Evolutionary conservation across 2,113 vertebrate genomes (phyloP), one percentile per base, ranked within the genome.

Genomic region (Thomomys bottae): DNA sequence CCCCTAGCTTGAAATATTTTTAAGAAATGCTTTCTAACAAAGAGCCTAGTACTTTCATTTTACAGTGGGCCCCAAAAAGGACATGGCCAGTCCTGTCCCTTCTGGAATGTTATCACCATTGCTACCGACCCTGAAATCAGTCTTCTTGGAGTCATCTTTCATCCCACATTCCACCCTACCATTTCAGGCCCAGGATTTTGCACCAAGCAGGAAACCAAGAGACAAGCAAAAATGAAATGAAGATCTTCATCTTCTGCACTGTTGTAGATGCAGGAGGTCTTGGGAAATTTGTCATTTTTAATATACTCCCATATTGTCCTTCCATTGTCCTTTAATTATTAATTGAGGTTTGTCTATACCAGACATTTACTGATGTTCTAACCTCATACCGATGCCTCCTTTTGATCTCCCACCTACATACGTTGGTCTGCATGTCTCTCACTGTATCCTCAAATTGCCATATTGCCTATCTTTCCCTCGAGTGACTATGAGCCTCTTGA

Each of bases 251-350:
- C 67, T 18, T 59, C 23, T 23, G 21, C 45, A 64, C 57, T 75
- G 63, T 17, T 63, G 57, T 26, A 38, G 21, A 86, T 42, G 57
- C 23, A 8, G 8, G 30, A 45, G 26, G 38, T 75, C 26, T 17
- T 45, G 26, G 17, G 24, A 75, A 71, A 23, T 64, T 73, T 72
- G 61, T 20, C 18, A 61, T 64, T 34, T 64, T 21, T 63, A 64
- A 86, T 21, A 20, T 26, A 38, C 32, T 75, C 75, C 36, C 59
- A 63, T 20, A n/a, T 73, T 14, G 42, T n/a, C n/a, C 61, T 59
- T 89, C 73, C 24, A 67, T 68, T 32, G 34, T 73, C 32, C 64
- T 93, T 94, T 61, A 75, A 88, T 75, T 87, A 81, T 71, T 93
- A 54, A 68, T 57, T 77, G 91, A 61, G 36, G 45, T 32, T 45